Evolutionary conservation across 2,888 invertebrate species (phyloP), one percentile per base, ranked within the genome.

Genomic region (Ferrisia virgata): DNA sequence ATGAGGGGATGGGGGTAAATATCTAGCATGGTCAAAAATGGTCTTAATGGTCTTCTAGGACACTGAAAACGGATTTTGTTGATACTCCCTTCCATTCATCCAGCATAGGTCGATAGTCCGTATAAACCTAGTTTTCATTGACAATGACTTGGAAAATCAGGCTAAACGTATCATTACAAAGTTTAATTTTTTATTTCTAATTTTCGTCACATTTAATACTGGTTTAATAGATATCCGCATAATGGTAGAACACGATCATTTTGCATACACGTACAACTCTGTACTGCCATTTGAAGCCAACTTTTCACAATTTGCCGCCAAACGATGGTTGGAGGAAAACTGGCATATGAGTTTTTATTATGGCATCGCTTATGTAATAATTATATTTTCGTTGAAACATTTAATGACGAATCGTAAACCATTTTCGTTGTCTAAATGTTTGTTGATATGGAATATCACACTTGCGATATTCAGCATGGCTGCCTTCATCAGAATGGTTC

Each of bases 281-380:
- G 93, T 97, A 88, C 97, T 99, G 90, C 94, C 96, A 88, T 98
- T 98, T 88, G 99, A 99, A 90, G 94, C 94, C 88, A 94, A 95
- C 88, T 99, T 98, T 89, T 95, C 95, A 88, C 95, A 96, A 88
- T 92, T 94, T 87, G 93, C 94, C 87, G 95, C 95, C 87, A 92
- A 94, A 88, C 93, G 93, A 90, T 98, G 97, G 97, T 98, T 99
- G 97, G 92, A 94, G 86, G 93, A 95, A 87, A 96, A 99, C 89
- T 99, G 99, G 99, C 96, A 95, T 85, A 93, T 94, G 88, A 95
- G 95, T 85, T 96, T 97, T 90, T 96, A 96, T 88, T 94, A 93
- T 88, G 92, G 95, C 86, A 95, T 95, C 86, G 91, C 94, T 86
- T 99, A 99, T 89, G 95, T 99, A 93, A 92, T 96, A 86, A 91